Conservation (phyloP, 2,888 invertebrate genomes). For the Agrochola lychnidis region DNA sequence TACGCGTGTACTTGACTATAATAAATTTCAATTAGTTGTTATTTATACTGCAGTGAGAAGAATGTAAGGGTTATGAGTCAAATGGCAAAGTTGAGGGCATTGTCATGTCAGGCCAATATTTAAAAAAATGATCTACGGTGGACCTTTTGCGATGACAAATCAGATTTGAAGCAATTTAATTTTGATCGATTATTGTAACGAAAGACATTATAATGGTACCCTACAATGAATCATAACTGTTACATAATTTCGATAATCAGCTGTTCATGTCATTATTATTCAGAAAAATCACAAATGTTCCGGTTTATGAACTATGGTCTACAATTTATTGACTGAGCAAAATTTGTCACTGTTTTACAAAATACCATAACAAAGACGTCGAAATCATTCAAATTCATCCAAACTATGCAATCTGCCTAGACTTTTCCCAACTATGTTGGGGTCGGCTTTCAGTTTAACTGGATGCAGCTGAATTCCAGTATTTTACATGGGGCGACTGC, state of each 20-base stretch:
- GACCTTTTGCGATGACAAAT: constrained; percentile 41
- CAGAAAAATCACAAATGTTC: too few relatives aligned
- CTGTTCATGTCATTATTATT: not conserved
- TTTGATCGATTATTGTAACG: constrained; percentile 34
- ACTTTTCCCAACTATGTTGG: too few relatives aligned
- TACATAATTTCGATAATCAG: not conserved
- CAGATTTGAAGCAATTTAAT: constrained; percentile 8
- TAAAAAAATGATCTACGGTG: constrained; percentile 35
- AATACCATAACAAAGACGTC: not conserved
- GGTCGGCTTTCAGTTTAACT: too few relatives aligned
- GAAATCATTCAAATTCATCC: not conserved
- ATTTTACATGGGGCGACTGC: too few relatives aligned
- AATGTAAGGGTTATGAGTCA: constrained; percentile 21
- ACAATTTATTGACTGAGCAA: not conserved
- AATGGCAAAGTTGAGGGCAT: constrained; percentile 49
- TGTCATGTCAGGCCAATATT: constrained; percentile 24
- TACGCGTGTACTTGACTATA: constrained; percentile 25
- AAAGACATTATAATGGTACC: not conserved
- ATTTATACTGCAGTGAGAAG: not conserved
- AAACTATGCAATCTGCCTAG: too few relatives aligned
- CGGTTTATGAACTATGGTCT: not conserved
- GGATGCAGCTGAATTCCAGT: too few relatives aligned
- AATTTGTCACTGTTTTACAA: not conserved
- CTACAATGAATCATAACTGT: too few relatives aligned
- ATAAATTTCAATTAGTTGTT: constrained; percentile 50